These are phyloP conservation scores for Montipora efflorescens DNA, from an alignment of 64 coral and sea anemone species.

Conservation along the genomic window DNA sequence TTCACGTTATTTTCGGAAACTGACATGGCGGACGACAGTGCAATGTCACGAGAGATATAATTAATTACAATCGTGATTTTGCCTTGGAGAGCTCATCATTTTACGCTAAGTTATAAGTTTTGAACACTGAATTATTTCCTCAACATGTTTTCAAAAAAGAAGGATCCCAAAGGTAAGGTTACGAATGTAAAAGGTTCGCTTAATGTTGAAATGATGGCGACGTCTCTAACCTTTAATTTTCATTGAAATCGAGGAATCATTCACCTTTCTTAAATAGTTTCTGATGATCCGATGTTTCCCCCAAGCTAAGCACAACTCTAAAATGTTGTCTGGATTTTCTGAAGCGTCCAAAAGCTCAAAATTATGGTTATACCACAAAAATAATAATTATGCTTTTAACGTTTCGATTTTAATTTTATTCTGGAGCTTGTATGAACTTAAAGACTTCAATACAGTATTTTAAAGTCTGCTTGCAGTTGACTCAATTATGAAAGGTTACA, in stretches of 20 bases:
- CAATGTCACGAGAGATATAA: background rate
- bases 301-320: too few species aligned
- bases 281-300: too few species aligned
- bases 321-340: too few species aligned
- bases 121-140: background rate
- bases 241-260: background rate
- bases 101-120: background rate
- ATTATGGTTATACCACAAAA: too few species aligned
- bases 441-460: background rate
- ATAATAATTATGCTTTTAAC: too few species aligned
- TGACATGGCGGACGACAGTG: constrained; percentile 16
- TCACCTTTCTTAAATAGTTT: background rate
- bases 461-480: too few species aligned
- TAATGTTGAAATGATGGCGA: background rate
- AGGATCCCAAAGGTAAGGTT: constrained; percentile 30
- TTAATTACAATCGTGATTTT: background rate
- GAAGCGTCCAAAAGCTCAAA: too few species aligned
- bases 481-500: too few species aligned
- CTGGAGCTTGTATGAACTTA: background rate
- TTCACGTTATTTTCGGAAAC: background rate
- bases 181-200: background rate
- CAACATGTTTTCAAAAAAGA: constrained; percentile 39
- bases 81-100: background rate
- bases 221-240: too few species aligned
- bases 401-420: background rate